Evolutionary conservation across 1,140 invertebrate species (phyloP).

Genomic region (Ectropis grisescens): DNA sequence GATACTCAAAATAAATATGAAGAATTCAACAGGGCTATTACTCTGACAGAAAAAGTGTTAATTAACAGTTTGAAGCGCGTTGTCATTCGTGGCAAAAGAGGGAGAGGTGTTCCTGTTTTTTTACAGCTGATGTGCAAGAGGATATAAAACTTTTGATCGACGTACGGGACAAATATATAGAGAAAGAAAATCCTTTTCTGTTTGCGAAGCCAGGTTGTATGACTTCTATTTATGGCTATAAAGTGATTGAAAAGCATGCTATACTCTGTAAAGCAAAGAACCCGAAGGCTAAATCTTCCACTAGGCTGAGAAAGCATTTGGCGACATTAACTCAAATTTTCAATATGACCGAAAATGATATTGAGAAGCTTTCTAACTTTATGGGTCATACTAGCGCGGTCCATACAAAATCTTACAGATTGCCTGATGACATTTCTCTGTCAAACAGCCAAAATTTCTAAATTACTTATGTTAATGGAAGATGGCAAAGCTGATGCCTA

Average conservation of each 20-base stretch:
- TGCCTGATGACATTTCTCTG: constrained; percentile 1
- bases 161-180: constrained; percentile 11
- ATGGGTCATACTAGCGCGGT: constrained; percentile 22
- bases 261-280: too few relatives aligned
- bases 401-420: constrained; percentile 10
- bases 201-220: too few relatives aligned
- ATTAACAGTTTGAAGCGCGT: constrained; percentile 9
- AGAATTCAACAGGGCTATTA: constrained; percentile 7
- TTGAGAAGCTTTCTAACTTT: constrained; percentile 29
- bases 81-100: constrained; percentile 11
- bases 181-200: too few relatives aligned
- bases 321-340: constrained; percentile 40
- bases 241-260: too few relatives aligned
- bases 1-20: constrained; percentile 5
- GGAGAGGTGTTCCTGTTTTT: constrained; percentile 11
- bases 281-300: constrained; percentile 23
- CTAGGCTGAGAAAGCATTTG: constrained; percentile 33
- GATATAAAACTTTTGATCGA: constrained; percentile 15
- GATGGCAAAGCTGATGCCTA: constrained; percentile 3
- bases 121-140: constrained; percentile 7
- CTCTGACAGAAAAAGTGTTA: constrained; percentile 5
- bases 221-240: too few relatives aligned
- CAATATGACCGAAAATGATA: constrained; percentile 24
- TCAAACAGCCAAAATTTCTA: constrained; percentile 3
- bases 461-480: constrained; percentile 4